A percentile compares a stretch with the other conserved stretches of the same genome.
These are phyloP conservation scores for Monomorium pharaonis DNA, from an alignment of 1,140 invertebrate species.

Conservation along the genomic window DNA sequence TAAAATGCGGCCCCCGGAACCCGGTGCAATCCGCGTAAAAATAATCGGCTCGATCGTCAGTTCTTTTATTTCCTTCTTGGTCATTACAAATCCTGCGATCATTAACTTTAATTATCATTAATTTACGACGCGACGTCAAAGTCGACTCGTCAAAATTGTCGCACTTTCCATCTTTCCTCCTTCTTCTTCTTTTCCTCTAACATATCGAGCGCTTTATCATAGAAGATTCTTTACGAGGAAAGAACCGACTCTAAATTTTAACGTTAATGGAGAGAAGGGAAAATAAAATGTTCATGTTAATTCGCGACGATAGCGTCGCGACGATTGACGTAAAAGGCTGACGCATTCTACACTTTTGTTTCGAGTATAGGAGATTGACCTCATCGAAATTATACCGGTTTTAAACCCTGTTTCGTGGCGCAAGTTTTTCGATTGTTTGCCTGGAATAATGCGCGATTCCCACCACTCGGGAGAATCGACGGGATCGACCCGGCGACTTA, in stretches of 20 bases:
- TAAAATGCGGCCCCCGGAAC: neutral
- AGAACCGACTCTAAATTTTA: constrained; percentile 3
- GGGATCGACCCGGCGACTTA: constrained; percentile 72
- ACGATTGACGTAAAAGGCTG: constrained; percentile 6
- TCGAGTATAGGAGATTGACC: constrained; percentile 20
- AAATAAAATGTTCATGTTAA: neutral
- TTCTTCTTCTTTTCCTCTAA: neutral
- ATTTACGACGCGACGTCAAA: constrained; percentile 5
- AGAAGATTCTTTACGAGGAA: neutral
- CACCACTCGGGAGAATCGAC: constrained; percentile 68
- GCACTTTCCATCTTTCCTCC: neutral
- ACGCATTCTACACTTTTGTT: constrained; percentile 20
- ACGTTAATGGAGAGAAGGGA: neutral
- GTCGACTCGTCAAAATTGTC: neutral
- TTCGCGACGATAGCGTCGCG: constrained; percentile 17
- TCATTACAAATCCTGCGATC: neutral
- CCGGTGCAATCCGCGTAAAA: constrained; percentile 18
- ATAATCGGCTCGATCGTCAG: neutral
- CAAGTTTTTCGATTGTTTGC: constrained; percentile 49
- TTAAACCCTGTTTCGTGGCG: neutral
- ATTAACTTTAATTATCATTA: constrained; percentile 34
- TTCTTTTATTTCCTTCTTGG: constrained; percentile 10
- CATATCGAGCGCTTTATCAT: neutral
- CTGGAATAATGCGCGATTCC: constrained; percentile 36
- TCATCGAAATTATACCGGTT: constrained; percentile 46